phyloP scores from a whole-genome alignment of 2,113 vertebrate species.

The Philantomba maxwellii region DNA sequence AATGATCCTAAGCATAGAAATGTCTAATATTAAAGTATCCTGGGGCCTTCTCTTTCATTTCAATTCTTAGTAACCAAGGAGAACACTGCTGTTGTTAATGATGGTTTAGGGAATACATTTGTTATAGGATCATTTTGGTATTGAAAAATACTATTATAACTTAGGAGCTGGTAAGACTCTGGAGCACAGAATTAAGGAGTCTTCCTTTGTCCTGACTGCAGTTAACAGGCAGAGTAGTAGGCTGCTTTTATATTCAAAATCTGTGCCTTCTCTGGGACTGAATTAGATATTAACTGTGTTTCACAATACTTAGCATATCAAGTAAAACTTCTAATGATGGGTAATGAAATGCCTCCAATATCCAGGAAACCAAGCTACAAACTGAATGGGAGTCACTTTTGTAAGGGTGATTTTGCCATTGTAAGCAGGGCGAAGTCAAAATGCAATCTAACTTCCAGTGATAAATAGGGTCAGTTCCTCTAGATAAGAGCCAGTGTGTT shows the following conservation, averaged over 20 bases:
- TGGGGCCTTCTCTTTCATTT: not conserved
- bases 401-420: not conserved
- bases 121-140: not conserved
- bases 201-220: not conserved
- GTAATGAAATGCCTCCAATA: not conserved
- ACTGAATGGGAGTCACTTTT: not conserved
- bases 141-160: not conserved
- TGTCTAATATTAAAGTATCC: not conserved
- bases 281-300: not conserved
- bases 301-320: not conserved
- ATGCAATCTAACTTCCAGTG: not conserved
- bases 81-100: not conserved
- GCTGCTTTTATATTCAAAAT: not conserved
- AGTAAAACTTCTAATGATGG: not conserved
- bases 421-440: not conserved
- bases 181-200: not conserved
- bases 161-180: not conserved
- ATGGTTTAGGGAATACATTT: not conserved
- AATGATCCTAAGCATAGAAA: not conserved
- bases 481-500: not conserved
- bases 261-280: not conserved
- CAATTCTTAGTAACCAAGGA: not conserved
- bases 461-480: not conserved
- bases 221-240: not conserved
- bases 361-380: not conserved